Conservation (phyloP, 23 tunicate genomes). For the Halocynthia roretzi region DNA sequence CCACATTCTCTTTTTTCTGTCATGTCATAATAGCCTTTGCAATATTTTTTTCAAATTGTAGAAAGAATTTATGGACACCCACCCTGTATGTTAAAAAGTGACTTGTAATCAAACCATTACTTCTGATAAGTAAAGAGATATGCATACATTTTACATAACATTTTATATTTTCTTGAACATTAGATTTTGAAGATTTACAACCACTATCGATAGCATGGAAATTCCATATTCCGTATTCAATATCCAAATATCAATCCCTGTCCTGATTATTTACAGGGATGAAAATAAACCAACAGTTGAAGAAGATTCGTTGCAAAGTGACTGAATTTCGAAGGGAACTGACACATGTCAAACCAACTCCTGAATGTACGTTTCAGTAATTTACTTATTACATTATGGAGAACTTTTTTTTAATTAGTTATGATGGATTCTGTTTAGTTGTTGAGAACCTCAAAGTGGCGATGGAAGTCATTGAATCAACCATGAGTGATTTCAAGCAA, state of each 20-base stretch:
- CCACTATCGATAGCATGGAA: no score
- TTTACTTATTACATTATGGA: not conserved
- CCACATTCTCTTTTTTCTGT: no score
- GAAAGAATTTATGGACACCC: no score
- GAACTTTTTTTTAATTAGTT: not conserved
- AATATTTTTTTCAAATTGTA: no score
- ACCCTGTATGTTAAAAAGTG: no score
- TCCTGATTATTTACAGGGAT: slow-evolving; percentile 21
- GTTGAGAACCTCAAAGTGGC: slow-evolving; percentile 43
- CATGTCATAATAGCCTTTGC: no score
- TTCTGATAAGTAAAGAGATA: no score
- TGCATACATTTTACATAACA: no score
- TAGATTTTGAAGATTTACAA: no score
- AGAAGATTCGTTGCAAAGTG: slow-evolving; percentile 50
- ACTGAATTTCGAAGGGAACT: slow-evolving; percentile 33
- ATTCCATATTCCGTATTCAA: not conserved
- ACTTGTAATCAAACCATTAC: no score
- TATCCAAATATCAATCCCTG: not conserved
- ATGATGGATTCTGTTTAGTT: slow-evolving; percentile 20
- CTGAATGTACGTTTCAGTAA: slow-evolving; percentile 47
- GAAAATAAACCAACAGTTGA: slow-evolving; percentile 57
- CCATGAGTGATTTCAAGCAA: slow-evolving; percentile 58
- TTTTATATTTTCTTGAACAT: no score
- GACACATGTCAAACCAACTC: slow-evolving; percentile 48
- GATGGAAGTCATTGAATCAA: slow-evolving; percentile 85